These are phyloP conservation scores for Enteromius paludinosus DNA, from an alignment of 2,797 vertebrate species.

Conservation along the genomic window DNA sequence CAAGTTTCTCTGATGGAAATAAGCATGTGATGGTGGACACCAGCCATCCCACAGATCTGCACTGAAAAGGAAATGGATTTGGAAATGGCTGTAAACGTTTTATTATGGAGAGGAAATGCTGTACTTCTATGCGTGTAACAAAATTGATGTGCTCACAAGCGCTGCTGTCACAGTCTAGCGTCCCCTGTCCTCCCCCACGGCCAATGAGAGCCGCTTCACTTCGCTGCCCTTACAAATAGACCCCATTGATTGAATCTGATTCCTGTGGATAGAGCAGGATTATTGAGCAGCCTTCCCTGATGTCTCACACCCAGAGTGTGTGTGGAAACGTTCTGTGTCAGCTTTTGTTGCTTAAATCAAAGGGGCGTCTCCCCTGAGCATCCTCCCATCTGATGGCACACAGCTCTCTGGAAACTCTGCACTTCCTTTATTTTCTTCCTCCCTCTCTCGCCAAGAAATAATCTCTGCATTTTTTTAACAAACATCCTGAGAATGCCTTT, in stretches of 20 bases:
- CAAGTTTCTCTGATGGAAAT: neutral
- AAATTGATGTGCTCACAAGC: slow-evolving; percentile 59
- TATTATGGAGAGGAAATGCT: slow-evolving; percentile 19
- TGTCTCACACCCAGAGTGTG: slow-evolving; percentile 32
- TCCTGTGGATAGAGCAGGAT: slow-evolving; percentile 80
- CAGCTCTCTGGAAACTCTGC: slow-evolving; percentile 45
- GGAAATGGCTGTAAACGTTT: neutral
- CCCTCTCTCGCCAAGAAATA: neutral
- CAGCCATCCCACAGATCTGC: neutral
- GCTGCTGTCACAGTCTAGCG: slow-evolving; percentile 61
- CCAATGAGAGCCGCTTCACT: slow-evolving; percentile 77
- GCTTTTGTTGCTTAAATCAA: slow-evolving; percentile 63
- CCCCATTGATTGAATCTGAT: slow-evolving; percentile 84
- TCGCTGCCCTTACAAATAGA: slow-evolving; percentile 83
- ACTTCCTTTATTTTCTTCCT: slow-evolving; percentile 56
- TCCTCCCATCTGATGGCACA: slow-evolving; percentile 51
- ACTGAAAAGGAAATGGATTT: slow-evolving; percentile 17
- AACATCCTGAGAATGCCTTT: slow-evolving; percentile 20
- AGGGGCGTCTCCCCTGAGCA: slow-evolving; percentile 62
- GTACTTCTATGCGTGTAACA: slow-evolving; percentile 43
- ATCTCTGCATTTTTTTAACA: slow-evolving; percentile 2
- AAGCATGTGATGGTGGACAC: neutral
- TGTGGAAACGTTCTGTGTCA: slow-evolving; percentile 64
- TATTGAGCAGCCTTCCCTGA: slow-evolving; percentile 77
- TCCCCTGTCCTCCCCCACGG: slow-evolving; percentile 65